These are phyloP conservation scores for Marisa cornuarietis DNA, from an alignment of 1,140 invertebrate genomes.

Conservation along the genomic window DNA sequence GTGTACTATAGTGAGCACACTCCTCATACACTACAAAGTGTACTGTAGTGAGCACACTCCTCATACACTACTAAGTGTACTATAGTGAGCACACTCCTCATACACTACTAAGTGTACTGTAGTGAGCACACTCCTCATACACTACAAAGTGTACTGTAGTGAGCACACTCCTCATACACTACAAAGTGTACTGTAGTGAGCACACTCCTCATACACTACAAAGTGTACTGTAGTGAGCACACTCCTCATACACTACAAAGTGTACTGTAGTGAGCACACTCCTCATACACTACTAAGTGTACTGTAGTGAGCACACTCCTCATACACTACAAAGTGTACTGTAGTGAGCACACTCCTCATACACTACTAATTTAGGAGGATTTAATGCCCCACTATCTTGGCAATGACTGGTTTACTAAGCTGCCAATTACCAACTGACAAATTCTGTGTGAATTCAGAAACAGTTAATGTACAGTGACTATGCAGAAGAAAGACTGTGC, in stretches of 20 bases:
- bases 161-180: not conserved
- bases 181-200: not conserved
- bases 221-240: not conserved
- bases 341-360: too few species aligned
- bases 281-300: not conserved
- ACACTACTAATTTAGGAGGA: too few species aligned
- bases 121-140: too few species aligned
- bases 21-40: not conserved
- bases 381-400: too few species aligned
- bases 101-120: too few species aligned
- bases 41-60: not conserved
- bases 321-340: too few species aligned
- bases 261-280: not conserved
- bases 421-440: too few species aligned
- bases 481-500: too few species aligned
- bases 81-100: not conserved
- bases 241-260: not conserved
- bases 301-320: not conserved
- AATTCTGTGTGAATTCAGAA: too few species aligned
- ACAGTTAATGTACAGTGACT: too few species aligned
- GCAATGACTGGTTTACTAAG: too few species aligned
- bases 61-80: not conserved
- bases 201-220: too few species aligned
- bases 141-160: not conserved
- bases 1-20: not conserved